Percentiles rank a stretch among this genome's conserved stretches.
These are phyloP conservation scores for Fragum whitleyi DNA, from an alignment of 2,888 invertebrate species.

Conservation along the genomic window DNA sequence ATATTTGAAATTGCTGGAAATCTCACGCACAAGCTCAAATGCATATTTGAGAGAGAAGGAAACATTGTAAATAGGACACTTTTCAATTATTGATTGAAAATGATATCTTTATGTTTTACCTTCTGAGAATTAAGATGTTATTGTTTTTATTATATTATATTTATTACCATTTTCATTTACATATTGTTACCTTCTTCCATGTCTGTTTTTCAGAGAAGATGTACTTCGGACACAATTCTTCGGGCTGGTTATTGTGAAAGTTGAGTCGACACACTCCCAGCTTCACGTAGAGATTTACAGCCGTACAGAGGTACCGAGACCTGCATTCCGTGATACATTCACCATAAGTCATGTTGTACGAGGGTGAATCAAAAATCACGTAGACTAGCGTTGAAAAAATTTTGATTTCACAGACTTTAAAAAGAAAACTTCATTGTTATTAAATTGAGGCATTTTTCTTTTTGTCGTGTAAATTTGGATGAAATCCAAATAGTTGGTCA, in stretches of 20 bases:
- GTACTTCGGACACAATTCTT: not conserved
- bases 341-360: not conserved
- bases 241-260: not conserved
- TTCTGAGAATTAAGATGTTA: not conserved
- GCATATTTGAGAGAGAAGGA: too few relatives aligned
- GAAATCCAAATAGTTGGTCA: too few relatives aligned
- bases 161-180: not conserved
- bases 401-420: too few relatives aligned
- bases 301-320: not conserved
- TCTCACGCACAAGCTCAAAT: too few relatives aligned
- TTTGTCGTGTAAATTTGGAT: too few relatives aligned
- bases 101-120: not conserved
- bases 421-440: too few relatives aligned
- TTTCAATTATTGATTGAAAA: too few relatives aligned
- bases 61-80: too few relatives aligned
- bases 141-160: not conserved
- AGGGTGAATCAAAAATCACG: too few relatives aligned
- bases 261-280: not conserved
- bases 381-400: too few relatives aligned
- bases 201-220: not conserved
- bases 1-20: not conserved
- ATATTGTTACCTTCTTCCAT: not conserved
- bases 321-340: conserved; percentile 4
- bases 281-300: not conserved
- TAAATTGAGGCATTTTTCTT: too few relatives aligned